These are phyloP conservation scores for Pavo muticus DNA, from an alignment of 2,113 vertebrate species.

Conservation along the genomic window DNA sequence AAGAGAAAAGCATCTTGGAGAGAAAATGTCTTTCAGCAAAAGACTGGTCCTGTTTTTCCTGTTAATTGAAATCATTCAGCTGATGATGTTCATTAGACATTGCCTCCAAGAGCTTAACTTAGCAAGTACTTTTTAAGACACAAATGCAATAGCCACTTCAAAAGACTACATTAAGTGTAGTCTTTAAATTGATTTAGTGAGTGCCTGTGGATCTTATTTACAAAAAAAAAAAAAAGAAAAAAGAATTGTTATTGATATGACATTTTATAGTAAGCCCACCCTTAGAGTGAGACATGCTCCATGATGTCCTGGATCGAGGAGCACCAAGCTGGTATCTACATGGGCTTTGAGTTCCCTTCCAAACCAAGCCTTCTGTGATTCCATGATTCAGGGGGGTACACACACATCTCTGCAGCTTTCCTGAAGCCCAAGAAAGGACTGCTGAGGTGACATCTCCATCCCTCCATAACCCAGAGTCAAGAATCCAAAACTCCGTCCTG, in stretches of 20 bases:
- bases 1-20: neutral
- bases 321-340: neutral
- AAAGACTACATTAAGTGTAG: neutral
- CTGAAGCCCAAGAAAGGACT: neutral
- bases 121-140: neutral
- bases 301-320: neutral
- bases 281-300: neutral
- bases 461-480: neutral
- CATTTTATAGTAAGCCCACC: neutral
- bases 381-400: too few species aligned
- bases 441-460: neutral
- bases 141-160: neutral
- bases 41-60: neutral
- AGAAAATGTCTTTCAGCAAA: neutral
- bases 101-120: neutral
- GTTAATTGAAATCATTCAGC: neutral
- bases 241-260: neutral
- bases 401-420: neutral
- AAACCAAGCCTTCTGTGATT: too few species aligned
- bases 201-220: neutral
- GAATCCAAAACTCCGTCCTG: neutral
- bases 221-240: too few species aligned
- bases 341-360: too few species aligned
- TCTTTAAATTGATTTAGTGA: neutral
- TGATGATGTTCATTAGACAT: neutral